Evolutionary conservation across 2,113 vertebrate species (phyloP), one percentile per base, ranked within the genome.

Genomic region (Oryzias javanicus): DNA sequence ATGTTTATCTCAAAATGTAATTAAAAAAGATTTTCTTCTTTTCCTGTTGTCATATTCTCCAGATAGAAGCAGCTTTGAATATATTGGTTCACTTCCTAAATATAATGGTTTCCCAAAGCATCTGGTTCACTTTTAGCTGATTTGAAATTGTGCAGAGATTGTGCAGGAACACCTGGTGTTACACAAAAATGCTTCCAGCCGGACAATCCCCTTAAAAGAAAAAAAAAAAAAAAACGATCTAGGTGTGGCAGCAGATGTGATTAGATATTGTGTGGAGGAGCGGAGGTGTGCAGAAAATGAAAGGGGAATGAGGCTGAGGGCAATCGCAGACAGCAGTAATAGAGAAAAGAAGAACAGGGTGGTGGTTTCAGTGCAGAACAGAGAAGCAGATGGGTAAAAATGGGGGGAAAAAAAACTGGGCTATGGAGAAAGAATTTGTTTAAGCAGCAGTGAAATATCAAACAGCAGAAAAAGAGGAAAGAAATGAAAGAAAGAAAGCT

Each of bases 231-330:
- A 52, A 72, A 60, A 40, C 35, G 14, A 54, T 19, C n/a, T 40
- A 81, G 62, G 76, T 80, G 75, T 56, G 68, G 75, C 2, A 22
- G 78, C 73, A 64, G 68, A 72, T 29, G 60, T 52, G 84, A 82
- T 85, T 79, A 70, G 67, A 81, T 59, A 48, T 70, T 71, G 65
- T 49, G 69, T 42, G 29, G 70, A 71, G 52, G 52, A 76, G 65
- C 53, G 62, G 54, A 52, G 67, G 82, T 85, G 71, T 81, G 72
- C 70, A 72, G 78, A 45, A 74, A 86, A 79, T 72, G 76, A 73
- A 77, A 80, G 78, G 74, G 68, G 66, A 81, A 75, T 46, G 55
- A 79, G 88, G 86, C 82, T 73, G 78, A 60, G 79, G 44, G 80
- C 86, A 85, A 89, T 86, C 81, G 55, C 64, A 70, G 73, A 85